Conservation (phyloP, 2,797 vertebrate genomes). For the Novumbra hubbsi region DNA sequence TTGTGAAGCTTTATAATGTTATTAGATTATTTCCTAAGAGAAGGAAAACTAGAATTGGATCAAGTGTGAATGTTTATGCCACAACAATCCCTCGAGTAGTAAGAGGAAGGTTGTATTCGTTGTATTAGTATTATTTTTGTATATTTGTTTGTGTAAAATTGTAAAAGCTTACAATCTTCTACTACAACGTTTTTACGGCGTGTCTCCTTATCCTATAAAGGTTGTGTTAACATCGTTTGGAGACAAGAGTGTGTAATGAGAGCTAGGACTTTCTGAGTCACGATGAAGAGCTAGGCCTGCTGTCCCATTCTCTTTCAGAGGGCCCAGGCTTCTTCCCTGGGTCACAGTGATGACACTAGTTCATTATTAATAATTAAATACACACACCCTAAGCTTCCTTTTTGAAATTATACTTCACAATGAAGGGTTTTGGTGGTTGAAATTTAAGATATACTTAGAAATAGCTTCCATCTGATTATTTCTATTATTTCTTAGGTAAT, state of each 20-base stretch:
- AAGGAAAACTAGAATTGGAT: background rate
- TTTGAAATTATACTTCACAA: background rate
- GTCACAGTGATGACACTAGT: background rate
- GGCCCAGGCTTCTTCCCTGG: background rate
- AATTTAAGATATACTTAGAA: background rate
- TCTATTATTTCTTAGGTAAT: background rate
- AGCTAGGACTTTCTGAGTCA: background rate
- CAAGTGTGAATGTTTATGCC: background rate
- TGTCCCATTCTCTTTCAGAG: background rate
- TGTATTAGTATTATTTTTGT: background rate
- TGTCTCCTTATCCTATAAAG: background rate
- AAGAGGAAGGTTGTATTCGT: background rate
- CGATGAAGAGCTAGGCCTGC: background rate
- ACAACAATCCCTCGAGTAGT: background rate
- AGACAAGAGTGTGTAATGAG: background rate
- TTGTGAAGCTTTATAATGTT: background rate
- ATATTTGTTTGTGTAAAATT: background rate
- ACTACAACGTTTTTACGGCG: background rate
- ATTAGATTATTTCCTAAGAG: background rate
- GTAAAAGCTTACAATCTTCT: background rate
- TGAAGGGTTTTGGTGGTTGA: background rate
- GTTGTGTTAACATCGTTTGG: background rate
- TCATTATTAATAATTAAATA: background rate
- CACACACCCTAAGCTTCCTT: background rate
- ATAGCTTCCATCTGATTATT: background rate